Conservation (phyloP, 2,113 vertebrate genomes). For the Semicossyphus pulcher region DNA sequence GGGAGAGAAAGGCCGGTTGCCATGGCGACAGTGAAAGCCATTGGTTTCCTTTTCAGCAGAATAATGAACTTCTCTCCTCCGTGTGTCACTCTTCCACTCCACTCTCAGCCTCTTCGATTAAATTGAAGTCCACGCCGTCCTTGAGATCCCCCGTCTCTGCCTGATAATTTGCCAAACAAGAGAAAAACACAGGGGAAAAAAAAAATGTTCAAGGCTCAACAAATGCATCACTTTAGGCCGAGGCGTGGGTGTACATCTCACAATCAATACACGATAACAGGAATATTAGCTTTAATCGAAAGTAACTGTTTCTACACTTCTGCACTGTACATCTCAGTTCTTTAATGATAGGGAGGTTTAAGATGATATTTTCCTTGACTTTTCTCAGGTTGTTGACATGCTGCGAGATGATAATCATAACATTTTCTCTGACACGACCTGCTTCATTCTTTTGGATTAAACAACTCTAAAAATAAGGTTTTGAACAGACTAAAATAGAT, state of each 20-base stretch:
- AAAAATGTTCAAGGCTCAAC: slow-evolving; percentile 71
- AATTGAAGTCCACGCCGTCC: slow-evolving; percentile 78
- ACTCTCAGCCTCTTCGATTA: slow-evolving; percentile 83
- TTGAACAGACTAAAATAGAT: background rate
- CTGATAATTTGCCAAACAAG: slow-evolving; percentile 80
- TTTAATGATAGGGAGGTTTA: background rate
- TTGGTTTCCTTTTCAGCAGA: slow-evolving; percentile 86
- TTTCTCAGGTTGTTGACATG: background rate
- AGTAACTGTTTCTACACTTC: background rate
- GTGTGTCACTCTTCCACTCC: slow-evolving; percentile 84
- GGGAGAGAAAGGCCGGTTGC: slow-evolving; percentile 84
- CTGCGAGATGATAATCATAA: background rate
- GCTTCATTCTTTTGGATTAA: background rate
- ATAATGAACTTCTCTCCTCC: slow-evolving; percentile 88
- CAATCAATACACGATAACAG: slow-evolving; percentile 30
- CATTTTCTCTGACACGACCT: background rate
- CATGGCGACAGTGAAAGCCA: slow-evolving; percentile 86
- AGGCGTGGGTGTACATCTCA: slow-evolving; percentile 38
- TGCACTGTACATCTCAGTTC: background rate
- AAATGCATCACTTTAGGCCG: slow-evolving; percentile 61
- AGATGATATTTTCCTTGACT: slow-evolving; percentile 1
- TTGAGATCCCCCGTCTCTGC: slow-evolving; percentile 82
- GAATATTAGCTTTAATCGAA: slow-evolving; percentile 30
- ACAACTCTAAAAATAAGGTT: background rate
- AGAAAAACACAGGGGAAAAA: slow-evolving; percentile 49